phyloP scores from a whole-genome alignment of 2,113 vertebrate species.

The Platycercus adscitus region DNA sequence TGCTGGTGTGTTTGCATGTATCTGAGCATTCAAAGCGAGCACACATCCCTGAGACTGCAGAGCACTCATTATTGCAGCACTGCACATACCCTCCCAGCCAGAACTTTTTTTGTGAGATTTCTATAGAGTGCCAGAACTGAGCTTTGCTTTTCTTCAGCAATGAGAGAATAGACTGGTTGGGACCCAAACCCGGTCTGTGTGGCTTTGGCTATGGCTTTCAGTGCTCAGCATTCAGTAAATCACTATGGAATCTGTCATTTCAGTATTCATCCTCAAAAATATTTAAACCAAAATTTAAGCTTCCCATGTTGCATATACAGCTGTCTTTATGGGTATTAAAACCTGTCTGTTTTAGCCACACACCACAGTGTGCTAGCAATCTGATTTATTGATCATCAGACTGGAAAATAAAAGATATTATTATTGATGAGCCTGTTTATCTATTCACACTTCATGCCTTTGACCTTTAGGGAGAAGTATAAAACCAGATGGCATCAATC shows the following conservation, averaged over 20 bases:
- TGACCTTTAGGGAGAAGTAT: slow-evolving; percentile 25
- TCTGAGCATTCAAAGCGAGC: background rate
- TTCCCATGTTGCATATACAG: background rate
- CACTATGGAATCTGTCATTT: background rate
- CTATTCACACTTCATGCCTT: slow-evolving; percentile 6
- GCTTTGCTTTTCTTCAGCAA: background rate
- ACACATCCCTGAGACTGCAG: background rate
- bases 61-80: background rate
- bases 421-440: slow-evolving; percentile 36
- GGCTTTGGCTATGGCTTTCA: background rate
- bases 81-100: background rate
- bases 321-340: background rate
- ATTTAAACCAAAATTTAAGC: slow-evolving; percentile 3
- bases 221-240: background rate
- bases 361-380: background rate
- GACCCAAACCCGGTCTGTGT: background rate
- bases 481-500: background rate
- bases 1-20: background rate
- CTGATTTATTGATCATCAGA: background rate
- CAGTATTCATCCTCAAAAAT: background rate
- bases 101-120: background rate
- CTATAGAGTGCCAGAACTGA: background rate
- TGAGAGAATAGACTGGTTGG: background rate
- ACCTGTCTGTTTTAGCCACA: background rate
- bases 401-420: slow-evolving; percentile 36